These are phyloP conservation scores for Cynoglossus semilaevis DNA, from an alignment of 2,113 vertebrate genomes.

Conservation along the genomic window DNA sequence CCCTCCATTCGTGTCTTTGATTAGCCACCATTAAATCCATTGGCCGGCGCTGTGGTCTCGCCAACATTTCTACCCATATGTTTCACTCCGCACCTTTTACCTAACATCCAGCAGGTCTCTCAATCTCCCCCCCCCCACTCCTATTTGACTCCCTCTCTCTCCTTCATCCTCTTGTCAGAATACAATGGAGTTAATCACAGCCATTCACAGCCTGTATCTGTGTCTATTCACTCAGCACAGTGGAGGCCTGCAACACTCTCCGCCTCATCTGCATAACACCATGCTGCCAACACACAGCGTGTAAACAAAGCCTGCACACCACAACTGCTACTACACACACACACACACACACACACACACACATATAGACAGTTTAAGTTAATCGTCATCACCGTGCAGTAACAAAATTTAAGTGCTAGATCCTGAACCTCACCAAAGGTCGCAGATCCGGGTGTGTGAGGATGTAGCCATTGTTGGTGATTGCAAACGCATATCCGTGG, in stretches of 20 bases:
- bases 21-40: constrained; percentile 84
- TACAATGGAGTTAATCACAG: constrained; percentile 73
- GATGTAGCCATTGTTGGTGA: constrained; percentile 99
- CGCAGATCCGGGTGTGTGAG: constrained; percentile 96
- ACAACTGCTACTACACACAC: neutral
- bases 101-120: no score
- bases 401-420: constrained; percentile 16
- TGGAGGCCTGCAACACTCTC: constrained; percentile 51
- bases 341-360: constrained; percentile 13
- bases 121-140: no score
- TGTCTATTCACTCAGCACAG: constrained; percentile 63
- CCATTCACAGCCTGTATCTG: constrained; percentile 63
- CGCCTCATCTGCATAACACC: constrained; percentile 58
- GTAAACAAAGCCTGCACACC: constrained; percentile 25
- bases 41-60: no score
- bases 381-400: constrained; percentile 20
- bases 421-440: constrained; percentile 85
- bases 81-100: no score
- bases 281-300: constrained; percentile 35
- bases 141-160: constrained; percentile 46
- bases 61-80: no score
- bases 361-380: constrained; percentile 20
- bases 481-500: constrained; percentile 97
- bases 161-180: constrained; percentile 57
- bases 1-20: constrained; percentile 87